A percentile compares a stretch with the other conserved stretches of the same genome.
These are phyloP conservation scores for Paramisgurnus dabryanus DNA, from an alignment of 2,113 vertebrate genomes.

Conservation along the genomic window DNA sequence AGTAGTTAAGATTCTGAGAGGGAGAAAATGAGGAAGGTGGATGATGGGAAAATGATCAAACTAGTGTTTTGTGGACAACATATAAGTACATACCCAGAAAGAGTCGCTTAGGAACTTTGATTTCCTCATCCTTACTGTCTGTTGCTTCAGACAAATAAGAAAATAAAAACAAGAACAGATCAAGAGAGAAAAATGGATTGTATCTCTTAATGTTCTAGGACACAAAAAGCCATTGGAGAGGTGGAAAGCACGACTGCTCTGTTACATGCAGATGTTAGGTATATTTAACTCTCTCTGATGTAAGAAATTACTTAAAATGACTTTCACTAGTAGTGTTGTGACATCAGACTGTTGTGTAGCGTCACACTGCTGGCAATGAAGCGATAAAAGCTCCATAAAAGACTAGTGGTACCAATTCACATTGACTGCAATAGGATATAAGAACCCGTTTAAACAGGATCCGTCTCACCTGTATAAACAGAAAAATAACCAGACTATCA, in stretches of 20 bases:
- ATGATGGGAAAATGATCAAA: constrained; percentile 3
- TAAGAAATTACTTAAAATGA: background rate
- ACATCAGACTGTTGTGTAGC: background rate
- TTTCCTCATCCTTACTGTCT: constrained; percentile 96
- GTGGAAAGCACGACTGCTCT: background rate
- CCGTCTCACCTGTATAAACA: background rate
- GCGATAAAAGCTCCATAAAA: too few relatives aligned
- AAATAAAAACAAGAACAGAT: constrained; percentile 41
- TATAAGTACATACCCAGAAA: constrained; percentile 92
- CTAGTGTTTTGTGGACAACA: constrained; percentile 63
- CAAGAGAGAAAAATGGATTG: constrained; percentile 54
- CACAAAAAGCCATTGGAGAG: background rate
- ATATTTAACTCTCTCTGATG: background rate
- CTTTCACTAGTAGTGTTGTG: background rate
- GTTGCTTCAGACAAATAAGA: constrained; percentile 77
- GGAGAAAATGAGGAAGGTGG: constrained; percentile 26
- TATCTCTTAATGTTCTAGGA: constrained; percentile 37
- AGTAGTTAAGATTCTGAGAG: constrained; percentile 44
- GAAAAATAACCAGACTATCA: background rate
- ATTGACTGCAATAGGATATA: background rate
- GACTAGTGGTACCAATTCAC: background rate
- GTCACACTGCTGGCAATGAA: background rate
- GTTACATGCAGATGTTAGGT: background rate
- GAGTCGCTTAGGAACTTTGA: constrained; percentile 87
- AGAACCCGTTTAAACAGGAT: background rate